phyloP scores from a whole-genome alignment of 2,888 invertebrate species.

The Allophyes oxyacanthae region DNA sequence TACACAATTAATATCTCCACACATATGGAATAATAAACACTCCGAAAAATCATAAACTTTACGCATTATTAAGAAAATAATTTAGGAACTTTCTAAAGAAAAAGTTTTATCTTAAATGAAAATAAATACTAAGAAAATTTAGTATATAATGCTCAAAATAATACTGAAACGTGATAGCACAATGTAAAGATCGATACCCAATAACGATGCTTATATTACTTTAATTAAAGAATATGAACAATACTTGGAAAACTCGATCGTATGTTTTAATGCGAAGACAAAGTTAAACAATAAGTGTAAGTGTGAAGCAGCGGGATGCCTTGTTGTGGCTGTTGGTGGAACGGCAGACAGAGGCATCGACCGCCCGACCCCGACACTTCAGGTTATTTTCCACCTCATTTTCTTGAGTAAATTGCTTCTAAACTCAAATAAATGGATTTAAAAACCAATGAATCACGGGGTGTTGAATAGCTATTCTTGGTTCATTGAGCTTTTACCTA shows the following conservation, averaged over 20 bases:
- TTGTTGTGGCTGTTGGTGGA: conserved; percentile 88
- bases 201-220: conserved; percentile 30
- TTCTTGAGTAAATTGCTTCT: conserved; percentile 39
- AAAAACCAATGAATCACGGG: conserved; percentile 38
- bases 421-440: conserved; percentile 42
- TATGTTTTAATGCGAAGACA: conserved; percentile 36
- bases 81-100: conserved; percentile 52
- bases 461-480: conserved; percentile 41
- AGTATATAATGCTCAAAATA: conserved; percentile 35
- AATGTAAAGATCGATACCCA: conserved; percentile 19
- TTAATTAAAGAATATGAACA: too few relatives aligned
- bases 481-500: conserved; percentile 38
- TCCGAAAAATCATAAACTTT: conserved; percentile 52
- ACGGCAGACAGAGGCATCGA: conserved; percentile 84
- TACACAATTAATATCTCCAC: conserved; percentile 24
- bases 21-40: conserved; percentile 14
- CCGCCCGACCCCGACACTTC: conserved; percentile 76
- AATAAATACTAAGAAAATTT: conserved; percentile 45
- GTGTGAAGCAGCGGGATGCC: conserved; percentile 72
- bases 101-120: conserved; percentile 55
- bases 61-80: conserved; percentile 42
- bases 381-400: conserved; percentile 71
- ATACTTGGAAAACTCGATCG: conserved; percentile 30
- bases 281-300: conserved; percentile 39
- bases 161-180: conserved; percentile 14